Evolutionary conservation across 1,140 invertebrate genomes (phyloP).

Genomic region (Amyelois transitella): DNA sequence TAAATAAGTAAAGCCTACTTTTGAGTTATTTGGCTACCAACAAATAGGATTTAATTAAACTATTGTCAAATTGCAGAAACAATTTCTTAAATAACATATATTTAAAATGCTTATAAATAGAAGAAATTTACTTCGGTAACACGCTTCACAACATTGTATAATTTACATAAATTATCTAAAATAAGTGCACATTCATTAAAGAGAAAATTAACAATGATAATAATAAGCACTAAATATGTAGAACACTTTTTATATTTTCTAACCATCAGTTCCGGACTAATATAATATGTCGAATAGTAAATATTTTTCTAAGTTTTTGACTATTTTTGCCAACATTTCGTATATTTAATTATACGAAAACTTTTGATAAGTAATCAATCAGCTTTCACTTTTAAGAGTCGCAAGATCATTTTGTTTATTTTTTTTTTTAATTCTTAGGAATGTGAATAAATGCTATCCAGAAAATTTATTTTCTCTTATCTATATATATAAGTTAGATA

Average conservation of each 20-base stretch:
- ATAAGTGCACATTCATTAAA: slow-evolving; percentile 14
- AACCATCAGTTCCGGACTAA: not conserved
- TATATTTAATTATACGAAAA: too few relatives aligned
- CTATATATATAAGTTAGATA: not conserved
- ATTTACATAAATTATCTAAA: slow-evolving; percentile 11
- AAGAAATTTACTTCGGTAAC: slow-evolving; percentile 15
- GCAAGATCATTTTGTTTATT: too few relatives aligned
- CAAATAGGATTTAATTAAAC: slow-evolving; percentile 20
- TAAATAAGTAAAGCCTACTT: slow-evolving; percentile 14
- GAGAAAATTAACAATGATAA: slow-evolving; percentile 1
- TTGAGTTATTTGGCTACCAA: slow-evolving; percentile 13
- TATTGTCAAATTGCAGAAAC: slow-evolving; percentile 29
- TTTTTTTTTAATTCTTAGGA: not conserved
- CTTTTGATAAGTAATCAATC: too few relatives aligned
- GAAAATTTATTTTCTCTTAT: not conserved
- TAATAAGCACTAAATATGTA: slow-evolving; percentile 6
- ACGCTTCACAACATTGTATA: slow-evolving; percentile 16
- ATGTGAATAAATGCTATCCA: not conserved
- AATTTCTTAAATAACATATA: slow-evolving; percentile 14
- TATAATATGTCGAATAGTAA: not conserved
- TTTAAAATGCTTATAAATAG: slow-evolving; percentile 13
- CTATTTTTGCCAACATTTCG: too few relatives aligned
- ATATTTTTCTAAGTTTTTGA: not conserved
- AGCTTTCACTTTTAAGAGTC: not conserved
- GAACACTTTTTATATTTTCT: not conserved